Percentiles rank a stretch among this genome's conserved stretches.
These are phyloP conservation scores for Eubucco bourcierii DNA, from an alignment of 2,113 vertebrate genomes.

Conservation along the genomic window DNA sequence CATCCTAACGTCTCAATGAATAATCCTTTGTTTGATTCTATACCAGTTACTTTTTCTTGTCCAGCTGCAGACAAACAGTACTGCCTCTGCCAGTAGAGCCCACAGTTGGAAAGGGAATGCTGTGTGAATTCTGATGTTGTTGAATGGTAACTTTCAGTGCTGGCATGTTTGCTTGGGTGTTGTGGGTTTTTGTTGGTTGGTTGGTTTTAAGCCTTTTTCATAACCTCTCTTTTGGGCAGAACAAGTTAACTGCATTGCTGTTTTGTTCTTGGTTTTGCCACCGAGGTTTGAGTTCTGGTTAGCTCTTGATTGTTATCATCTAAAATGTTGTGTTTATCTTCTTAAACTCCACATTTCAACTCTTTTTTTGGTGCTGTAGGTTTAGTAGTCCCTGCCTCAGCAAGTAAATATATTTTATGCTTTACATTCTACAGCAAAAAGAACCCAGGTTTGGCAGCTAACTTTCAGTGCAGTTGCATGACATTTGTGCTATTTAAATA, in stretches of 20 bases:
- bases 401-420: not conserved
- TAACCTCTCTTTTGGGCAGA: not conserved
- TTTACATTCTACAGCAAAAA: not conserved
- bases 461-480: not conserved
- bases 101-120: not conserved
- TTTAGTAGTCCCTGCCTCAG: not conserved
- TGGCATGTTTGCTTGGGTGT: not conserved
- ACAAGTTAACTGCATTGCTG: not conserved
- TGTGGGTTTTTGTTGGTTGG: not conserved
- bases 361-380: not conserved
- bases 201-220: not conserved
- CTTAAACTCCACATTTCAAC: not conserved
- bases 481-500: constrained; percentile 18
- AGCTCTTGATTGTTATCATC: too few relatives aligned
- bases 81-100: not conserved
- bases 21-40: not conserved
- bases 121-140: not conserved
- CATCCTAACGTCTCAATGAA: not conserved
- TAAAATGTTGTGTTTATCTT: not conserved
- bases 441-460: not conserved
- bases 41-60: not conserved
- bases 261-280: not conserved
- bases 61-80: not conserved
- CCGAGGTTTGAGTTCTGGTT: not conserved
- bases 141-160: not conserved